Conservation (phyloP, 2,888 invertebrate species). For the Eupithecia inturbata region DNA sequence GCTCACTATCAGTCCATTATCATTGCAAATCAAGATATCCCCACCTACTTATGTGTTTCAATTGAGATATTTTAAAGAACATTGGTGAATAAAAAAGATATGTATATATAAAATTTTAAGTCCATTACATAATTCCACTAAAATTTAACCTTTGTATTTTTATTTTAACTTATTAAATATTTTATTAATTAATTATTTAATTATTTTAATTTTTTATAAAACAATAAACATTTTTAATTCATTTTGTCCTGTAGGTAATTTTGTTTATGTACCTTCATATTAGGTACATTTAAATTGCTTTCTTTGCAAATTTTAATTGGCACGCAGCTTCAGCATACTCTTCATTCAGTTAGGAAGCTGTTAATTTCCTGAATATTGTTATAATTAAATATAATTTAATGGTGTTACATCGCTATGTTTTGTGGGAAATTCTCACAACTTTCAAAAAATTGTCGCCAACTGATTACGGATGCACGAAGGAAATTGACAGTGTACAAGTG, state of each 20-base stretch:
- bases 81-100: no score
- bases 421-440: background rate
- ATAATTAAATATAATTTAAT: background rate
- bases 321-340: background rate
- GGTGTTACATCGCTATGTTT: background rate
- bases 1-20: background rate
- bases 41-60: no score
- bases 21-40: slow-evolving; percentile 3
- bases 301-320: background rate
- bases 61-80: no score
- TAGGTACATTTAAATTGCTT: background rate
- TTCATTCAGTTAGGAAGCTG: background rate
- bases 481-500: background rate
- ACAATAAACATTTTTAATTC: background rate
- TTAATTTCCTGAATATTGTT: background rate
- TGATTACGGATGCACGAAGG: background rate
- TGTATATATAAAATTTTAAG: no score
- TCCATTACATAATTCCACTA: no score
- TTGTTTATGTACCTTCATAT: no score
- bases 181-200: no score
- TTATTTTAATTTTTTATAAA: no score
- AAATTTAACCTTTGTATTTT: no score
- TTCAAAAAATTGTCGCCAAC: background rate
- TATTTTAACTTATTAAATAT: no score
- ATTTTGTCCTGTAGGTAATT: background rate